phyloP scores from a whole-genome alignment of 64 coral and sea anemone genomes.

The Stichodactyla mertensii region DNA sequence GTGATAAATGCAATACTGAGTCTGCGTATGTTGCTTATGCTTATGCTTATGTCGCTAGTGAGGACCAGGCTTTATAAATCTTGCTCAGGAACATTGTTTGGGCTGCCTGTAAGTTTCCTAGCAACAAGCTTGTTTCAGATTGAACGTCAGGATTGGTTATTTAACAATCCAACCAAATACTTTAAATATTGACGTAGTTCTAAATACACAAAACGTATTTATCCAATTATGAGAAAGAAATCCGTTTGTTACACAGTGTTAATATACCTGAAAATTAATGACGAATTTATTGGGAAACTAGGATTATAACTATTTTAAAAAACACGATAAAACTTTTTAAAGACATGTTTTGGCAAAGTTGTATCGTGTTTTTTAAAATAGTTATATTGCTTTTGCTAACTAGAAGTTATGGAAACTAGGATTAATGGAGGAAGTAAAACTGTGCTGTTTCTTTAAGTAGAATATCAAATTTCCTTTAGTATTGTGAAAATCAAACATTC shows the following conservation, averaged over 20 bases:
- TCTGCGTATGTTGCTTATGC: too few species aligned
- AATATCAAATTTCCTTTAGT: not conserved
- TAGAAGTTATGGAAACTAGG: not conserved
- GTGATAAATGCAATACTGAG: too few species aligned
- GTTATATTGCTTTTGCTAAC: too few species aligned
- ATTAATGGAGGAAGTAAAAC: not conserved
- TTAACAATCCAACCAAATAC: not conserved
- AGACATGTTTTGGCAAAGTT: too few species aligned
- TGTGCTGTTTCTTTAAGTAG: not conserved
- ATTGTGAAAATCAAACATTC: not conserved
- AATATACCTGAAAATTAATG: not conserved
- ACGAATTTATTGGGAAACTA: too few species aligned
- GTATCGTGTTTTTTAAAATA: too few species aligned
- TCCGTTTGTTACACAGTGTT: not conserved
- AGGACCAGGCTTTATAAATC: too few species aligned
- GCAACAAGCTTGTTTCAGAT: not conserved
- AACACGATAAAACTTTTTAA: too few species aligned
- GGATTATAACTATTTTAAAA: too few species aligned
- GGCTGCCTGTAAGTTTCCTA: too few species aligned
- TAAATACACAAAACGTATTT: not conserved
- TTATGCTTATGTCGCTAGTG: too few species aligned
- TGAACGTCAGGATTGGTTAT: not conserved
- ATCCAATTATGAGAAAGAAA: not conserved
- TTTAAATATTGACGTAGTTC: not conserved
- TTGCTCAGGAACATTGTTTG: too few species aligned